Base-by-base conservation (phyloP, 1,140 invertebrate genomes). In the Fopius arisanus region DNA sequence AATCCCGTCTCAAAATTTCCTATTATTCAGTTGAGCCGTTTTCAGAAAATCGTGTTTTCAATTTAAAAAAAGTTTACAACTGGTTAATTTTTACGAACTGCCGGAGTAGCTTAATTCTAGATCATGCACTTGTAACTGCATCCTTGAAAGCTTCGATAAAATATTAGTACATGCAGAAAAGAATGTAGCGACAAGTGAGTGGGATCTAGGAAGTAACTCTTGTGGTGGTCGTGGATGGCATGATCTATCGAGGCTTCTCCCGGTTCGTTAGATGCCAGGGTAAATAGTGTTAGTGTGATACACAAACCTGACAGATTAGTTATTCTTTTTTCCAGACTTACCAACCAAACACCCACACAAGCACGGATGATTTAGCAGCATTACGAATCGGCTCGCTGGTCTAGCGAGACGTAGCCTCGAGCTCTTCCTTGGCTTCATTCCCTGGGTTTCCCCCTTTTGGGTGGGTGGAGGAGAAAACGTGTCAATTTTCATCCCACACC, bases 401-500 rank as follows among this genome's bases (percentile, higher is more conserved):
- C 21, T 43, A 6, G 9, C 54, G 54, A 26, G 54, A 59, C 54
- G 26, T 59, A 59, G 10, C 54, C 54, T 21, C 54, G 33, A 14
- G 65, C 31, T 28, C 19, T 66, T 28, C 41, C 43, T 67, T 66
- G 21, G 51, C 33, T 26, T 26, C 54, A 2, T 21, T 59, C 54
- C 54, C 54, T 59, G 6, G 14, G 19, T 29, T 29, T 62, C 68
- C 16, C 62, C 41, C 40, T 43, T 23, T 72, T 75, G 67, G 67
- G 37, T 66, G 31, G 59, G 63, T 67, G 48, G 66, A 75, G 72
- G 78, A 72, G 67, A 77, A 80, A 59, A 59, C 76, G 75, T 77
- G 79, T 84, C 79, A 83, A 81, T 84, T 80, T 76, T 74, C 78
- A 72, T 76, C 78, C 81, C 78, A 81, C 79, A 70, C 75, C 41